Percentiles rank a stretch among this genome's conserved stretches.
Conservation (phyloP, 2,888 invertebrate species). For the Eulithis testata region DNA sequence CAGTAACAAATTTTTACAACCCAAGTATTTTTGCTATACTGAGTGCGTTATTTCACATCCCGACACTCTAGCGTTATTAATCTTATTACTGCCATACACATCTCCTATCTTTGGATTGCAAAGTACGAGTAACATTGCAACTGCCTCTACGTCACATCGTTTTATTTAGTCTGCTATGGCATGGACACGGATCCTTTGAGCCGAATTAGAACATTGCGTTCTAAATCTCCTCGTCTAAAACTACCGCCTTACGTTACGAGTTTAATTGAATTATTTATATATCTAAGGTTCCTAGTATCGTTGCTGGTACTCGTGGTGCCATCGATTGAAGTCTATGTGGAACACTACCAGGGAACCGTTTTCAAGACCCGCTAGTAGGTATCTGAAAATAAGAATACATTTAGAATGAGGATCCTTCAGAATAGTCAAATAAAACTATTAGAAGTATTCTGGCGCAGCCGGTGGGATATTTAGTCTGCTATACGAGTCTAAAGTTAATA, state of each 20-base stretch:
- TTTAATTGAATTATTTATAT: conserved; percentile 48
- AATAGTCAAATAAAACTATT: too few relatives aligned
- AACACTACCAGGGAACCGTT: conserved; percentile 99
- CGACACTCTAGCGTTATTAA: conserved; percentile 16
- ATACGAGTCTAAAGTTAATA: too few relatives aligned
- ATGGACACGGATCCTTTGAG: conserved; percentile 16
- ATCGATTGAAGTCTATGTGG: conserved; percentile 99
- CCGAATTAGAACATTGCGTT: conserved; percentile 12
- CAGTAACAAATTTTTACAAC: conserved; percentile 52
- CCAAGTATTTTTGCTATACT: conserved; percentile 37
- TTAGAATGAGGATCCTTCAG: neutral
- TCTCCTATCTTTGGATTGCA: conserved; percentile 12
- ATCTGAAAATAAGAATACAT: conserved; percentile 83
- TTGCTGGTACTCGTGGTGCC: conserved; percentile 98
- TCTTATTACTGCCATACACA: conserved; percentile 16
- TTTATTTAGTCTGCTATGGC: conserved; percentile 10
- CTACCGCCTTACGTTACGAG: conserved; percentile 37
- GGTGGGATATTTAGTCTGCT: neutral
- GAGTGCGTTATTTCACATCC: conserved; percentile 6
- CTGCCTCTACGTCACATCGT: conserved; percentile 12
- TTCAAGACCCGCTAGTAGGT: conserved; percentile 97
- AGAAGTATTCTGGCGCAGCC: conserved; percentile 1
- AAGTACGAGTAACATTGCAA: conserved; percentile 10
- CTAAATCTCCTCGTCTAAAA: conserved; percentile 24
- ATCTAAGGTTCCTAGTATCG: conserved; percentile 86